These are phyloP conservation scores for Pseudoatta argentina DNA, from an alignment of 1,140 invertebrate species.

Conservation along the genomic window DNA sequence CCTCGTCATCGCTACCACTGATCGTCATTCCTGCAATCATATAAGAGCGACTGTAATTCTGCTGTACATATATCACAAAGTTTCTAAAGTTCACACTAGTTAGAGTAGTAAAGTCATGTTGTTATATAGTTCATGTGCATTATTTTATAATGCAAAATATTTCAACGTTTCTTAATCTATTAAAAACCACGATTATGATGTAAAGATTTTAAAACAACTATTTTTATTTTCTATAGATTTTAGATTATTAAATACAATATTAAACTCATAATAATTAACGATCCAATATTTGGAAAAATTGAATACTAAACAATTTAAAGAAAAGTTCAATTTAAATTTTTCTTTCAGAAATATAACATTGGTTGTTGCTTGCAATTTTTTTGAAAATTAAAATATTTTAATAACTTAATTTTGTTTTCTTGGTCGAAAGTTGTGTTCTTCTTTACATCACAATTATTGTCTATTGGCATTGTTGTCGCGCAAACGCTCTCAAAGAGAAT, in stretches of 20 bases:
- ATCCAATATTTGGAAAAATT: background rate
- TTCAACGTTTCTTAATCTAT: background rate
- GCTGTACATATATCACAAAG: background rate
- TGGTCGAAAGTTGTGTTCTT: background rate
- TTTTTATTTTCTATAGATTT: background rate
- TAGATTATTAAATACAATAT: background rate
- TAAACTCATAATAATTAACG: background rate
- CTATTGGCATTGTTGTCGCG: background rate
- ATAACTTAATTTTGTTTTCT: background rate
- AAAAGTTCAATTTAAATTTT: background rate
- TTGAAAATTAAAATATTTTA: background rate
- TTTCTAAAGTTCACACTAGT: background rate
- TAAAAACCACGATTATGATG: background rate
- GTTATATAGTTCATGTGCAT: background rate
- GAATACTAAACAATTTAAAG: background rate
- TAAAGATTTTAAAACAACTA: background rate
- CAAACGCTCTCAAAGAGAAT: background rate
- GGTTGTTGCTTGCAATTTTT: background rate
- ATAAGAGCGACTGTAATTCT: conserved; percentile 37
- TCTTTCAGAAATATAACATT: background rate
- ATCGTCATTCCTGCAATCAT: conserved; percentile 72
- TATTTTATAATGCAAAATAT: background rate
- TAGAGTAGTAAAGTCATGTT: background rate
- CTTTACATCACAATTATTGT: background rate
- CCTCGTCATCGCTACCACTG: conserved; percentile 75